Evolutionary conservation across 1,140 invertebrate genomes (phyloP), one percentile per base, ranked within the genome.

Genomic region (Trachymyrmex cornetzi): DNA sequence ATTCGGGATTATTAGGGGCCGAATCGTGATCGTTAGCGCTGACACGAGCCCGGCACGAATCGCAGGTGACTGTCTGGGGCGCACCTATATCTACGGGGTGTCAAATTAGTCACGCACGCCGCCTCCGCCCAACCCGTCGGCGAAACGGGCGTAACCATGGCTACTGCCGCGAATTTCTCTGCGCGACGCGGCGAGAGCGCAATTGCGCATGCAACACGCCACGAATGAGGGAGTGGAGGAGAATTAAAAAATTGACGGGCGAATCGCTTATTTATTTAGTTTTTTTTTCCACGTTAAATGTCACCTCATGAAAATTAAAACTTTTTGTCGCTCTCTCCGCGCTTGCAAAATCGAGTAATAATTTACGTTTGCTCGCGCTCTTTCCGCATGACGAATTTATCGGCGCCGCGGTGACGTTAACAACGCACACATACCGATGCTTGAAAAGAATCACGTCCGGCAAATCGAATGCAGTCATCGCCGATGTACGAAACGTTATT

Each of bases 61-160:
- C 91, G 91, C 91, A 91, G 89, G 89, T 92, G 91, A 92, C 88
- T 90, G 91, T 89, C 91, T 90, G 84, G 86, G 77, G 85, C 86
- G 88, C 88, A 85, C 77, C 87, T 89, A 87, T 88, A 90, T 89
- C 89, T 87, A 92, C 72, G 67, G 86, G 87, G 91, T 93, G 92
- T 92, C 90, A 93, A 93, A 93, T 93, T 92, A 89, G 90, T 93
- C 92, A 93, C 91, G 91, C 92, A 92, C 86, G 75, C 82, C 77
- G 80, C 67, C 88, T 75, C 72, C 85, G 66, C 85, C 80, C 80
- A 88, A 38, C 69, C 80, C 87, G 59, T 63, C 71, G 81, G 48
- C 86, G 80, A 88, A 77, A 82, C 87, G 81, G 82, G 80, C 87
- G 91, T 92, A 91, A 90, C 91, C 91, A 92, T 92, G 88, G 82